Base-by-base conservation (phyloP, 2,113 vertebrate species). In the Martes martes region DNA sequence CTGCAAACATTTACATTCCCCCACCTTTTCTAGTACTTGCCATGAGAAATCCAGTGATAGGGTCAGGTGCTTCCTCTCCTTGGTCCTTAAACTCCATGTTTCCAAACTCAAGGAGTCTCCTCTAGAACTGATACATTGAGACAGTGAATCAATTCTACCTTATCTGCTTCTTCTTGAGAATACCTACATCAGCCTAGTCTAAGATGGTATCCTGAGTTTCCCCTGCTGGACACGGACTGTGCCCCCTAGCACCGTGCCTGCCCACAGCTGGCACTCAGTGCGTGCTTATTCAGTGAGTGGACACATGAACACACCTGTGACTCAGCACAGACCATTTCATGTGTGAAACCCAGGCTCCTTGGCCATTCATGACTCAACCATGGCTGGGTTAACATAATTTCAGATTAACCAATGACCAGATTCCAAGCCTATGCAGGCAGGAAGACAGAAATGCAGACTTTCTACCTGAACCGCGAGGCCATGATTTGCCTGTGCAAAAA, bases 371-470 rank as follows among this genome's bases (percentile, higher is more conserved):
- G 33, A 13, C 24, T 82, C 2, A 11, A 65, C 24, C 1, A 13
- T 16, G 50, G 21, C 83, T 87, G 50, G 16, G 13, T 89, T 74
- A 73, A 90, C 42, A 42, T 87, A 36, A 73, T 61, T 91, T 31
- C 24, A 31, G 39, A 47, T 95, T 69, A 39, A 50, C 76, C 83
- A 80, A 55, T 10, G 2, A 93, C 52, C 86, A 91, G 78, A 88
- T 83, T 67, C 78, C 26, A 86, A 95, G 67, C n/a, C 73, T 67
- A 11, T 26, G 81, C 71, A 92, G 59, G 39, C 57, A 78, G 39
- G 50, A 90, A 94, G 24, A 36, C 74, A 45, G 61, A 92, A 71
- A 86, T 83, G 9, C 50, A 81, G 26, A 47, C 61, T 45, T 89
- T 63, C 42, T 74, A 19, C 74, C 50, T 71, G 26, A 69, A 69